Evolutionary conservation across 2,113 vertebrate genomes (phyloP).

Genomic region (Leptodactylus fuscus): DNA sequence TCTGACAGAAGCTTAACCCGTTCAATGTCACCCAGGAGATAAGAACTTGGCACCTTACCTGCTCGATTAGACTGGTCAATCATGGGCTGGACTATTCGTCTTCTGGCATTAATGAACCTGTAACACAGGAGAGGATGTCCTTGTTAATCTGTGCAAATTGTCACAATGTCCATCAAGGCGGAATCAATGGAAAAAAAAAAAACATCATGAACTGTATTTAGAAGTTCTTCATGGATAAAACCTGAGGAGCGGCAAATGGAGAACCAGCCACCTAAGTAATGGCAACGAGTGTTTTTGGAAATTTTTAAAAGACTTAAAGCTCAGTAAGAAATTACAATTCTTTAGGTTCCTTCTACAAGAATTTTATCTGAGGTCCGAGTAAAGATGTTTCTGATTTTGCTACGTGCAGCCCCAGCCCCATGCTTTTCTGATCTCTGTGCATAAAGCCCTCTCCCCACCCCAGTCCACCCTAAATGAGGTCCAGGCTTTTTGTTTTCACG

Average conservation of each 20-base stretch:
- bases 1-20: conserved; percentile 35
- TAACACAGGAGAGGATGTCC: conserved; percentile 75
- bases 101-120: conserved; percentile 99
- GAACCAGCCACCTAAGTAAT: neutral
- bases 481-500: conserved; percentile 95
- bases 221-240: neutral
- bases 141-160: neutral
- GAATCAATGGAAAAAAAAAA: neutral
- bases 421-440: conserved; percentile 67
- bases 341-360: neutral
- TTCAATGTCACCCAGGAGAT: conserved; percentile 64
- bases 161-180: neutral
- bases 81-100: conserved; percentile 99
- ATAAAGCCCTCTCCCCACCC: conserved; percentile 74
- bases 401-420: conserved; percentile 75
- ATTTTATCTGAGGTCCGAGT: conserved; percentile 9
- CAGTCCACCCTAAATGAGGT: conserved; percentile 98
- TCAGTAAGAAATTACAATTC: neutral
- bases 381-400: conserved; percentile 56
- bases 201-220: neutral
- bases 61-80: conserved; percentile 99
- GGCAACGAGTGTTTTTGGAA: no score
- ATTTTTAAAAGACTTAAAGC: no score
- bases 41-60: conserved; percentile 86
- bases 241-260: neutral